Evolutionary conservation across 1,140 invertebrate genomes (phyloP), one percentile per base, ranked within the genome.

Genomic region (Matsumurasca onukii): DNA sequence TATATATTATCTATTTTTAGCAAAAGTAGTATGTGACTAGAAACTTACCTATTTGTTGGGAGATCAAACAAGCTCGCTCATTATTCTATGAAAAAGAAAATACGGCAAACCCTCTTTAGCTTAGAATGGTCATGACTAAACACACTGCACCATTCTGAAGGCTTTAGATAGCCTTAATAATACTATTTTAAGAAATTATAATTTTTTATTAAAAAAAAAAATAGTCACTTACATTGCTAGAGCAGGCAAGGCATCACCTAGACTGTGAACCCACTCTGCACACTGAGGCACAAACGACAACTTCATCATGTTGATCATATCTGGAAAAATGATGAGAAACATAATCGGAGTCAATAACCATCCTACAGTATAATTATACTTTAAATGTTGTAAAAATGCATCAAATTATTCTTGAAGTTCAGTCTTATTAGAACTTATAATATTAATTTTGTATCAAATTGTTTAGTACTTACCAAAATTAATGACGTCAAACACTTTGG

Each of bases 231-330:
- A 92, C 86, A 98, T 86, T 62, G 96, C 96, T 30, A 98, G 75
- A 12, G 90, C 89, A 66, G 89, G 82, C 63, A 98, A 88, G 0
- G 95, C 87, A 84, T 98, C 95, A 0, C 93, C 94, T 15, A 91
- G 84, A 0, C 89, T 87, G 80, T 96, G 96, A 57, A 99, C 88
- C 95, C 96, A 99, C 77, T 95, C 93, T 55, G 90, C 90, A 72
- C 89, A 90, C 31, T 85, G 84, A 12, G 98, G 97, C 1, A 86
- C 81, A 83, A 89, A 99, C 31, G 91, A 88, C 65, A 99, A 78
- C 74, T 92, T 90, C 72, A 98, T 89, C 90, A 99, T 99, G 80
- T 99, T 99, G 62, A 99, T 99, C 97, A 99, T 99, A 78, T 99
- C 93, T 92, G 77, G 66, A 85, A 86, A 66, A 70, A 71, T 15